Conservation (phyloP, 2,888 invertebrate genomes). For the Sepioteuthis lessoniana region DNA sequence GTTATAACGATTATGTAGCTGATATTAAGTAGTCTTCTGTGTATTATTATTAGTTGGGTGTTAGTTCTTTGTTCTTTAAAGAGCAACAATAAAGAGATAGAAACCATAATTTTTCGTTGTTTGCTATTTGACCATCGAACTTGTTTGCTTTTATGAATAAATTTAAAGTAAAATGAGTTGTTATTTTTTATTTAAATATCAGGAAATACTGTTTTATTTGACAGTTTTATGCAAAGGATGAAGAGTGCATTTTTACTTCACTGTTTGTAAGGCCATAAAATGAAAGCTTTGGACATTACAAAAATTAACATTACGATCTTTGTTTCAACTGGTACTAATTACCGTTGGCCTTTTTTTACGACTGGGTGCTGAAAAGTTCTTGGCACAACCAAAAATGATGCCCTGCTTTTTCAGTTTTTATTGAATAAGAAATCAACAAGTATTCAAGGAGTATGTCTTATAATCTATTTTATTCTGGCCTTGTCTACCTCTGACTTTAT, state of each 20-base stretch:
- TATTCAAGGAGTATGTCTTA: too few relatives aligned
- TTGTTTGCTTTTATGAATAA: slow-evolving; percentile 33
- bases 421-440: too few relatives aligned
- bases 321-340: background rate
- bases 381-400: too few relatives aligned
- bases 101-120: background rate
- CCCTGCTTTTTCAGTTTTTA: too few relatives aligned
- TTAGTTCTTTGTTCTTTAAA: background rate
- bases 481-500: too few relatives aligned
- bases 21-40: background rate
- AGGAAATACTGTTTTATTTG: background rate
- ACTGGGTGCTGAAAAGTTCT: too few relatives aligned
- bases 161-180: background rate
- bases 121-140: background rate
- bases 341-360: background rate
- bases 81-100: background rate
- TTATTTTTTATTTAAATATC: background rate
- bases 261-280: background rate
- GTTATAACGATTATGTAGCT: background rate
- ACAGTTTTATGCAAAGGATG: background rate
- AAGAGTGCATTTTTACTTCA: background rate
- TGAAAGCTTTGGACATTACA: background rate
- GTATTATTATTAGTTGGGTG: background rate
- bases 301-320: background rate
- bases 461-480: too few relatives aligned